These are phyloP conservation scores for Lycaon pictus DNA, from an alignment of 2,113 vertebrate genomes.

Conservation along the genomic window DNA sequence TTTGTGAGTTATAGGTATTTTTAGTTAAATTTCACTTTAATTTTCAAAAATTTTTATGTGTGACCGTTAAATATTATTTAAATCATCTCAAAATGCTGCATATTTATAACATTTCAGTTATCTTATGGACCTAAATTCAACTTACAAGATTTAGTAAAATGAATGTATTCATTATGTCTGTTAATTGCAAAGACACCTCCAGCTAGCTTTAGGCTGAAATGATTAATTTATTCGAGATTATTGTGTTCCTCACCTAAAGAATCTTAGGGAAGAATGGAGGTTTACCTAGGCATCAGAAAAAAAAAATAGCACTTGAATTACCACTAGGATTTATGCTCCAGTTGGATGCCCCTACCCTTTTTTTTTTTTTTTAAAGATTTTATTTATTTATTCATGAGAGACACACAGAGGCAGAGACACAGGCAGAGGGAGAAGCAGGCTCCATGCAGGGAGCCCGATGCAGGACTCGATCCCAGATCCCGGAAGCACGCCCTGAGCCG, in stretches of 20 bases:
- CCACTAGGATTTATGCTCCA: neutral
- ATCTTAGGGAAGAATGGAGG: neutral
- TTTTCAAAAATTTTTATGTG: constrained; percentile 67
- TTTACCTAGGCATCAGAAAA: neutral
- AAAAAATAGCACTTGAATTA: neutral
- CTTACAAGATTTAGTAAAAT: neutral
- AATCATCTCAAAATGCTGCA: constrained; percentile 18
- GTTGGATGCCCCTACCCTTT: neutral
- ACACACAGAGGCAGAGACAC: too few species aligned
- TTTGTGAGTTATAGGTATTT: constrained; percentile 59
- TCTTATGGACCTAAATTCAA: neutral
- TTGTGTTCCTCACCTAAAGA: neutral
- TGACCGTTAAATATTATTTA: neutral
- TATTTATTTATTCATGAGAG: too few species aligned
- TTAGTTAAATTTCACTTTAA: constrained; percentile 70
- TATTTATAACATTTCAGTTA: neutral
- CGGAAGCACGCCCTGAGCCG: too few species aligned
- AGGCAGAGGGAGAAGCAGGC: too few species aligned
- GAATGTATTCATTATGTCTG: neutral
- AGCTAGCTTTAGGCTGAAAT: neutral
- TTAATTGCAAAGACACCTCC: constrained; percentile 1
- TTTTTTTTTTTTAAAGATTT: too few species aligned
- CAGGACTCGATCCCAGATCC: too few species aligned
- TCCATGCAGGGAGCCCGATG: too few species aligned
- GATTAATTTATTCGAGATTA: neutral